A percentile compares a stretch with the other conserved stretches of the same genome.
Conservation (phyloP, 2,888 invertebrate species). For the Schizotus pectinicornis region DNA sequence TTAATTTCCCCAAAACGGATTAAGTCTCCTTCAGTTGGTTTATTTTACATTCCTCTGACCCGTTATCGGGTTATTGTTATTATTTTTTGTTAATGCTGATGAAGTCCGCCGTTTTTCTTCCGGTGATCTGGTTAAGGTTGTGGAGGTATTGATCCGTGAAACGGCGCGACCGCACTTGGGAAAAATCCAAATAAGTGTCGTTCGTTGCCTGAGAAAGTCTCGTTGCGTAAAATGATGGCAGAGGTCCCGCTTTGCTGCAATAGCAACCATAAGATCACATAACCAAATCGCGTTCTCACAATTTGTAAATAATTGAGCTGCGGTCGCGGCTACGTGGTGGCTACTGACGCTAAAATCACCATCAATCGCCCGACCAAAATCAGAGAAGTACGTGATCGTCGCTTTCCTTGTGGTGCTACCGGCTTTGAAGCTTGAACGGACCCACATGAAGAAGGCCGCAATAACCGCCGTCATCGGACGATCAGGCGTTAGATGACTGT, state of each 20-base stretch:
- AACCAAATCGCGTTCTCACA: conserved; percentile 48
- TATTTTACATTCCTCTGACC: too few relatives aligned
- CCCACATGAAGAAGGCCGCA: neutral
- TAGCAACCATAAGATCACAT: neutral
- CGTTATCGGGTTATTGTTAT: too few relatives aligned
- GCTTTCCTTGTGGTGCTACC: conserved; percentile 9
- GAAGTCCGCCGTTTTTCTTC: too few relatives aligned
- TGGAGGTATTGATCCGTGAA: too few relatives aligned
- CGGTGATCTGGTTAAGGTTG: neutral
- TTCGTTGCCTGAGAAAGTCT: conserved; percentile 10
- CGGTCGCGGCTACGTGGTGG: conserved; percentile 49
- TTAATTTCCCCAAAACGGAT: too few relatives aligned
- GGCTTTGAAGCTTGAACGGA: conserved; percentile 19
- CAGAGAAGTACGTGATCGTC: conserved; percentile 17
- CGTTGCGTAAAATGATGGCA: conserved; percentile 13
- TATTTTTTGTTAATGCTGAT: too few relatives aligned
- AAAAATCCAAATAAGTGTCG: conserved; percentile 3
- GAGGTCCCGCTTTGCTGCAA: neutral
- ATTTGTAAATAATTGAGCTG: conserved; percentile 54
- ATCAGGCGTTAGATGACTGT: too few relatives aligned
- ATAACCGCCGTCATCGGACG: too few relatives aligned
- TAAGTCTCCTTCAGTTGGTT: too few relatives aligned
- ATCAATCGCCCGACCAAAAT: conserved; percentile 20
- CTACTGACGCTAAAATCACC: conserved; percentile 26
- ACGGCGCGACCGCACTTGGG: conserved; percentile 8